Base-by-base conservation (phyloP, 2,888 invertebrate species). In the Heliothis peltigera region DNA sequence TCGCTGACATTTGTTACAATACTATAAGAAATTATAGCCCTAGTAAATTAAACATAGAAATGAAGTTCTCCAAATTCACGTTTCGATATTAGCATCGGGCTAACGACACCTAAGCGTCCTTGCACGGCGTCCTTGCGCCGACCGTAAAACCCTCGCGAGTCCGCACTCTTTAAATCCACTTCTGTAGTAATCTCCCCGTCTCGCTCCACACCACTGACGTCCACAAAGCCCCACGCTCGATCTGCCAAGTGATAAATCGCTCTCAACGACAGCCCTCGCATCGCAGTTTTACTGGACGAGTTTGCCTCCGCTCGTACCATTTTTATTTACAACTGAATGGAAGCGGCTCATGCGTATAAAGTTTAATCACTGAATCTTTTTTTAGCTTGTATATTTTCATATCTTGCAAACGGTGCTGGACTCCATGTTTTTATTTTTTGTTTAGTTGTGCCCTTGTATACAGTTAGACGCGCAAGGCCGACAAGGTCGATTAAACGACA, bases 101-200 rank as follows among this genome's bases (percentile, higher is more conserved):
- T 86, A 89, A 90, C 85, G 85, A 88, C 88, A 87, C 84, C 78
- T 75, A 77, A 80, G 84, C 90, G 93, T 86, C 94, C 94, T 94
- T 94, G 94, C 89, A 74, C 80, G 60, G 79, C 92, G 94, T 91
- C 94, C 94, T 94, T 94, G 93, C 81, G 75, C 79, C 87, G 87
- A 84, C 84, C 84, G 84, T 85, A 85, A 85, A 85, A 84, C 86
- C 86, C 83, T 86, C 71, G 63, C 66, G 73, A 57, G 74, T 53
- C 44, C 69, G 84, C 59, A 87, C 90, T 87, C 88, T 81, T 90
- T 88, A 43, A 80, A 74, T 87, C 51, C 69, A 67, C 52, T 54
- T 52, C 53, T 63, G 59, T 42, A 64, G 58, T 66, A 72, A 75
- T 80, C 68, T 83, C 72, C 70, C 67, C 75, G 79, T 80, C 74